Evolutionary conservation across 1,140 invertebrate genomes (phyloP).

Genomic region (Odontomachus brunneus): DNA sequence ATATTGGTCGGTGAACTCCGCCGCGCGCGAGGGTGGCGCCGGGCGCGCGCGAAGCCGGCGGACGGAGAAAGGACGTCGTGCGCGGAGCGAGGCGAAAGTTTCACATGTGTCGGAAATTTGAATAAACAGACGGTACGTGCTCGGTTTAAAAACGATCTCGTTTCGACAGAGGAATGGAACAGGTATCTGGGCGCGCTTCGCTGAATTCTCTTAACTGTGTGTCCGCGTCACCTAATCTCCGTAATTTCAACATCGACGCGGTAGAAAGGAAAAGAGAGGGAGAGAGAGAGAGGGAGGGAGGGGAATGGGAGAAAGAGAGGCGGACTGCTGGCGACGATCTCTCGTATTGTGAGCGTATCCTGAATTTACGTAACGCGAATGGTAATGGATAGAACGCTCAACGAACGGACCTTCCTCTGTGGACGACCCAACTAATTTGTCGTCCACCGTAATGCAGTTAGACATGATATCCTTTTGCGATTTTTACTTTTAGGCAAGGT

Average conservation of each 20-base stretch:
- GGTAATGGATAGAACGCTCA: background rate
- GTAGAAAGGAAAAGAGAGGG: too few species aligned
- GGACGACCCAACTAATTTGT: background rate
- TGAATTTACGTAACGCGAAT: background rate
- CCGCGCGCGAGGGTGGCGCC: background rate
- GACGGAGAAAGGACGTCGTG: slow-evolving; percentile 7
- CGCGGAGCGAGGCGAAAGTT: slow-evolving; percentile 32
- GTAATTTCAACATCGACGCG: slow-evolving; percentile 32
- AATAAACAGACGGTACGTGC: slow-evolving; percentile 69
- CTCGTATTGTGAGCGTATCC: background rate
- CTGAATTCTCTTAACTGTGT: slow-evolving; percentile 8
- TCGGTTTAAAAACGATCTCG: slow-evolving; percentile 60
- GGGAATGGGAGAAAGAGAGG: too few species aligned
- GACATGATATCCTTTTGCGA: slow-evolving; percentile 35
- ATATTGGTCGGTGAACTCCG: slow-evolving; percentile 58
- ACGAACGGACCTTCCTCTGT: too few species aligned
- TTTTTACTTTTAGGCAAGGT: background rate
- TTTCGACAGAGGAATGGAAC: slow-evolving; percentile 11
- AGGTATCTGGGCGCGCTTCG: too few species aligned
- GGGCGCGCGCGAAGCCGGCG: background rate
- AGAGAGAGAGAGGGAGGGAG: too few species aligned
- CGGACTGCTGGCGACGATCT: background rate
- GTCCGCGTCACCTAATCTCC: slow-evolving; percentile 36
- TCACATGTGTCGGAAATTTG: slow-evolving; percentile 43
- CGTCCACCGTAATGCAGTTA: background rate